phyloP scores from a whole-genome alignment of 2,797 vertebrate species.

The Periparus ater region DNA sequence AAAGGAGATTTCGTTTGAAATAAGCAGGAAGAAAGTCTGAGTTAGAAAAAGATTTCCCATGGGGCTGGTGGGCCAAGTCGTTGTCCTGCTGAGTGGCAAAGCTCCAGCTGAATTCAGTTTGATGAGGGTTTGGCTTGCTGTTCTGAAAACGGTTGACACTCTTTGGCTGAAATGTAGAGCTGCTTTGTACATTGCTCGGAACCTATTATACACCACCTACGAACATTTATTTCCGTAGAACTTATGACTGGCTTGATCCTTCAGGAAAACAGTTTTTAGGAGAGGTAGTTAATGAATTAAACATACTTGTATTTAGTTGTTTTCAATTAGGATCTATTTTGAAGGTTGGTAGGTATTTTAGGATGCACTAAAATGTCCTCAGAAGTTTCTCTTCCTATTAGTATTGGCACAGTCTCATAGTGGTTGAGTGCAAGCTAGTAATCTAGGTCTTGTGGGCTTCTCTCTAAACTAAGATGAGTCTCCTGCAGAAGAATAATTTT shows the following conservation, averaged over 20 bases:
- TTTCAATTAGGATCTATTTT: slow-evolving; percentile 29
- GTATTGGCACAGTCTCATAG: slow-evolving; percentile 12
- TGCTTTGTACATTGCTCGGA: slow-evolving; percentile 24
- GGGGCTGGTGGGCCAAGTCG: slow-evolving; percentile 22
- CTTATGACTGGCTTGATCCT: slow-evolving; percentile 17
- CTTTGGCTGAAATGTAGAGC: slow-evolving; percentile 44
- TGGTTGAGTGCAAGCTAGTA: slow-evolving; percentile 4
- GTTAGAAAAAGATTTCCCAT: slow-evolving; percentile 58
- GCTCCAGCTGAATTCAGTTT: slow-evolving; percentile 57
- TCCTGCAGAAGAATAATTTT: slow-evolving; percentile 14
- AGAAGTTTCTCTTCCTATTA: slow-evolving; percentile 46
- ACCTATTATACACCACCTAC: slow-evolving; percentile 41
- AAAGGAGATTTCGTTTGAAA: slow-evolving; percentile 41
- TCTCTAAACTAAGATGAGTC: background rate
- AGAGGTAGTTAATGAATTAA: slow-evolving; percentile 51
- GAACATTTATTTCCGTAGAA: slow-evolving; percentile 11
- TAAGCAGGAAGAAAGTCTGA: slow-evolving; percentile 58
- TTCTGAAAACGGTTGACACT: slow-evolving; percentile 50
- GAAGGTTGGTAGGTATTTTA: slow-evolving; percentile 37
- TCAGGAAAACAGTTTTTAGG: background rate
- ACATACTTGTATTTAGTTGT: slow-evolving; percentile 17
- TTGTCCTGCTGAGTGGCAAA: slow-evolving; percentile 54
- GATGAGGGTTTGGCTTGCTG: slow-evolving; percentile 49
- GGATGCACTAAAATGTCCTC: slow-evolving; percentile 5
- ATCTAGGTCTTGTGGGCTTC: slow-evolving; percentile 32